Evolutionary conservation across 2,113 vertebrate species (phyloP), one percentile per base, ranked within the genome.

Genomic region (Dendropsophus ebraccatus): DNA sequence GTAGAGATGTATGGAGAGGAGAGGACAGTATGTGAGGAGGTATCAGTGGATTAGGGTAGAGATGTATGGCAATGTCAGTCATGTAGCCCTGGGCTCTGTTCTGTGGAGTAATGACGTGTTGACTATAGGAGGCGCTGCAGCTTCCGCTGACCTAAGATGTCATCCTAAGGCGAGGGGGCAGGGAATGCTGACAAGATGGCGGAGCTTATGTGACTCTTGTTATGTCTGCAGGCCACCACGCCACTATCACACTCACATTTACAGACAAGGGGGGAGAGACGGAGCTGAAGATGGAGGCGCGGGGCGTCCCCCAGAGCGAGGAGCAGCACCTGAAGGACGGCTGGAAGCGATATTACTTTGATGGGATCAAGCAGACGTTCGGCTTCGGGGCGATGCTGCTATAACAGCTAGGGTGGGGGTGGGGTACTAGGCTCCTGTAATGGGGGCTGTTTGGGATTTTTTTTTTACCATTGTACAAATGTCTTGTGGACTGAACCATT

Each of bases 351-450:
- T 97, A 98, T 88, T 99, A 98, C 91, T 97, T 98, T 0, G 94
- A 96, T 88, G 95, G 96, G 92, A 98, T 98, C 89, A 98, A 97
- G 93, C 96, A 97, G 94, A 97, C 96, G 9, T 99, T 99, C 89
- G 96, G 97, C 87, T 98, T 95, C 5, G 97, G 97, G 0, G 95
- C 96, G 16, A 93, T 94, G 81, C 95, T n/a, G n/a, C n/a, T n/a
- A n/a, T n/a, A n/a, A n/a, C n/a, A n/a, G n/a, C n/a, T n/a, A n/a
- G n/a, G n/a, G n/a, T n/a, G n/a, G n/a, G n/a, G n/a, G n/a, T n/a
- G n/a, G n/a, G n/a, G n/a, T n/a, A n/a, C n/a, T n/a, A n/a, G n/a
- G n/a, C n/a, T 99, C 85, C 96, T 94, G 91, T 98, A 96, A 96
- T 89, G 85, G 74, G 86, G 70, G 81, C 35, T 69, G 86, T 67